Evolutionary conservation across 2,113 vertebrate genomes (phyloP), one percentile per base, ranked within the genome.

Genomic region (Sebastes schlegelii): DNA sequence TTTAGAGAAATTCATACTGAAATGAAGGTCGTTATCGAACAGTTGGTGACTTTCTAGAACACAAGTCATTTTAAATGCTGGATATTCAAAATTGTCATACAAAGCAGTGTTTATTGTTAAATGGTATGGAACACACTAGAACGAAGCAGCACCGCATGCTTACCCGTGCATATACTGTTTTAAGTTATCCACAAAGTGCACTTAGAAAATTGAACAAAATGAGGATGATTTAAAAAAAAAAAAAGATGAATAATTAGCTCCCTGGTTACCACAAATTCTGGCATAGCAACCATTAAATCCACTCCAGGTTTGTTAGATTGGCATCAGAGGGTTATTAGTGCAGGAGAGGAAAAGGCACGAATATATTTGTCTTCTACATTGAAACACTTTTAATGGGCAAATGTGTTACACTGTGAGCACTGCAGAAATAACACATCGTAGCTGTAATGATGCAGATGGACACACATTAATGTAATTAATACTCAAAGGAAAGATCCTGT

Each of bases 241-340:
- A 51, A 26, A 21, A 46, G 46, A 74, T 40, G 19, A 58, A 64
- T 87, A 86, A 90, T 85, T 84, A 77, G 83, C 46, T 87, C 85
- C 78, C 74, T 68, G 63, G 82, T 85, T 84, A 45, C 77, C 55
- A 69, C 9, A 85, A 1, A 74, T 19, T 49, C 69, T 75, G 66
- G 57, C 49, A 16, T 7, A 63, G 73, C 51, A 69, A 79, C 66
- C 5, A 77, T 71, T 58, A 67, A 77, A 83, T 58, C 2, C 49
- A 4, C 14, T 23, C 57, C 26, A 21, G 14, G 26, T 72, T 78
- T 77, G 65, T 83, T 51, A 19, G 55, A 21, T 8, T 19, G 73
- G 14, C 64, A 43, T 66, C 49, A 49, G 68, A 57, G 66, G 14
- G 34, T 72, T 72, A 9, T 61, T 2, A 19, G 26, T 71, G 71